Conservation (phyloP, 2,113 vertebrate genomes). For the Blennius ocellaris region DNA sequence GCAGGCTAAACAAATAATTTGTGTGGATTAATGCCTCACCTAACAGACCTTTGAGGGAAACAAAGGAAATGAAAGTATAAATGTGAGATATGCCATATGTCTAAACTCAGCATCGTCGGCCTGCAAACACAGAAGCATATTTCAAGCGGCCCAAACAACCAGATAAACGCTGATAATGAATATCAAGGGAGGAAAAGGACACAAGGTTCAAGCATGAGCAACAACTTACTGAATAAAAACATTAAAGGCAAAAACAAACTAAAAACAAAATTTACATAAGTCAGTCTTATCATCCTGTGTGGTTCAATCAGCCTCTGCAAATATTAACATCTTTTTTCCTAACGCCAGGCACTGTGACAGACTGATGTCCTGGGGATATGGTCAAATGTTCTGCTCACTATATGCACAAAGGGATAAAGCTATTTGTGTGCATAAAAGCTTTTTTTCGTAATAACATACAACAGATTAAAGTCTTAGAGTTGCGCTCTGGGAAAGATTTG, state of each 20-base stretch:
- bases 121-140: constrained; percentile 14
- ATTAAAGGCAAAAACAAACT: constrained; percentile 29
- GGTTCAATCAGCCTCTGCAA: constrained; percentile 50
- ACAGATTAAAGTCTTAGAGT: constrained; percentile 54
- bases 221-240: constrained; percentile 35
- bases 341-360: constrained; percentile 43
- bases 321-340: constrained; percentile 31
- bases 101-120: neutral
- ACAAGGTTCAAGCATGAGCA: constrained; percentile 24
- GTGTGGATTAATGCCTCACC: neutral
- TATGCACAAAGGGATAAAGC: constrained; percentile 52
- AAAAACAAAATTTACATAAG: constrained; percentile 43
- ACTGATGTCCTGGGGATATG: constrained; percentile 51
- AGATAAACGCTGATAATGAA: constrained; percentile 39
- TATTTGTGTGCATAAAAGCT: constrained; percentile 27
- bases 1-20: neutral
- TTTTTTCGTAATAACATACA: constrained; percentile 44
- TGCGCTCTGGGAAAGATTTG: constrained; percentile 23
- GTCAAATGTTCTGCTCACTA: constrained; percentile 52
- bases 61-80: neutral
- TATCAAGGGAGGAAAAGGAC: constrained; percentile 22
- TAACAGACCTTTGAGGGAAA: neutral
- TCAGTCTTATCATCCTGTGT: constrained; percentile 26
- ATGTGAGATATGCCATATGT: neutral
- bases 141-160: constrained; percentile 38